Evolutionary conservation across 2,888 invertebrate genomes (phyloP).

Genomic region (Melinopterus prodromus): DNA sequence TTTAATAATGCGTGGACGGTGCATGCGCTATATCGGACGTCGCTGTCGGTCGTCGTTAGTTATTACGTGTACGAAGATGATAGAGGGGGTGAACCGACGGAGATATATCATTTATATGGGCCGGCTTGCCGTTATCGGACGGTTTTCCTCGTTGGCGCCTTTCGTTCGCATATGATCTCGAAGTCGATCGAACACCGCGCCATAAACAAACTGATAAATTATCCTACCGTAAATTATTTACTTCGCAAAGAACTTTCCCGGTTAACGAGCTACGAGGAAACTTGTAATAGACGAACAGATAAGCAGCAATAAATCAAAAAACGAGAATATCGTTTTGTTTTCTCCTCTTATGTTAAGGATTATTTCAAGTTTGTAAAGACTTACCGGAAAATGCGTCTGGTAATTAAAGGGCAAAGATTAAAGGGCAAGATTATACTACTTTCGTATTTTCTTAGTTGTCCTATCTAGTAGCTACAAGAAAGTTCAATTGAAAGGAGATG

Average conservation of each 20-base stretch:
- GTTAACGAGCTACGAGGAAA: not conserved
- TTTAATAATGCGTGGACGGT: not conserved
- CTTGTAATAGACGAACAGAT: not conserved
- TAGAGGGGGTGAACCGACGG: conserved; percentile 4
- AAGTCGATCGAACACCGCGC: not conserved
- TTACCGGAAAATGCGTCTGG: no score
- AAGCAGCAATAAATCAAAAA: not conserved
- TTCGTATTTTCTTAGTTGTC: no score
- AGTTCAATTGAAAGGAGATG: no score
- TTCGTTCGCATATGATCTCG: not conserved
- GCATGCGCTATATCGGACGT: not conserved
- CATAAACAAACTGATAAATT: conserved; percentile 4
- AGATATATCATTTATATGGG: not conserved
- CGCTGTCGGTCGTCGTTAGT: not conserved
- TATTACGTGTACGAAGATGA: not conserved
- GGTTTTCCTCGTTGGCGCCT: not conserved
- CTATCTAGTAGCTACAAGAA: no score
- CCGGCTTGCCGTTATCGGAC: not conserved
- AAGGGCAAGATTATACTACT: no score
- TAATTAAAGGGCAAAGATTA: no score
- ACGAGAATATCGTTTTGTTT: not conserved
- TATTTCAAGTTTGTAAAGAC: not conserved
- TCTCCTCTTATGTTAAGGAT: not conserved
- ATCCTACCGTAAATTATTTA: not conserved
- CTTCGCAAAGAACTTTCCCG: not conserved